These are phyloP conservation scores for Cololabis saira DNA, from an alignment of 2,113 vertebrate genomes.

Conservation along the genomic window DNA sequence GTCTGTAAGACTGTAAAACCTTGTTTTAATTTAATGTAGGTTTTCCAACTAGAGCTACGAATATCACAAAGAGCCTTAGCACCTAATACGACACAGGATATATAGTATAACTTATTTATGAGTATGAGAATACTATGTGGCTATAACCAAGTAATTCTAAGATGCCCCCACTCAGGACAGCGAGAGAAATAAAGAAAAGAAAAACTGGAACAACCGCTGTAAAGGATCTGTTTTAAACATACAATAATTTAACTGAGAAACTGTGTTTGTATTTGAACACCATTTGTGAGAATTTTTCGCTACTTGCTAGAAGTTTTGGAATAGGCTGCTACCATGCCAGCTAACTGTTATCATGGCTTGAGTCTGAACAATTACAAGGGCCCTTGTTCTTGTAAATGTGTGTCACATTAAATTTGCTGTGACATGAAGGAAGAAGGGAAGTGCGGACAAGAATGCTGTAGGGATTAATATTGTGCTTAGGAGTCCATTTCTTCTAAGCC, in stretches of 20 bases:
- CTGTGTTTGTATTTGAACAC: conserved; percentile 65
- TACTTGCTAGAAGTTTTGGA: conserved; percentile 32
- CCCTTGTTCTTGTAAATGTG: conserved; percentile 74
- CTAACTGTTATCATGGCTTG: conserved; percentile 58
- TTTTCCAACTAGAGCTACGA: conserved; percentile 13
- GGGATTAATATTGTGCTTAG: conserved; percentile 72
- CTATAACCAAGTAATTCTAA: conserved; percentile 38
- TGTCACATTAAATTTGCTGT: conserved; percentile 76
- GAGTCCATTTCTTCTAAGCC: conserved; percentile 74
- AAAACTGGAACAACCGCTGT: conserved; percentile 29
- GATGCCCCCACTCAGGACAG: conserved; percentile 20
- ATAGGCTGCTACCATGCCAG: conserved; percentile 27
- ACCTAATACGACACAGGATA: conserved; percentile 28
- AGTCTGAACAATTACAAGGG: conserved; percentile 74
- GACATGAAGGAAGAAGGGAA: conserved; percentile 66
- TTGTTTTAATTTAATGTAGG: conserved; percentile 8
- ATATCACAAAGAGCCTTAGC: conserved; percentile 20
- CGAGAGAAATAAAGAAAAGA: background rate
- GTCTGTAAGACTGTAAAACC: conserved; percentile 10
- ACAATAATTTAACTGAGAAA: conserved; percentile 76
- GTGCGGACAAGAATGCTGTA: conserved; percentile 68
- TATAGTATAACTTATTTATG: conserved; percentile 59
- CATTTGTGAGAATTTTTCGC: conserved; percentile 64
- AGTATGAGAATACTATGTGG: conserved; percentile 47
- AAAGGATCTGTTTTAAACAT: conserved; percentile 63